Percentiles rank a stretch among this genome's conserved stretches.
These are phyloP conservation scores for Drosophila fuyamai DNA, from an alignment of 1,140 invertebrate genomes.

Conservation along the genomic window DNA sequence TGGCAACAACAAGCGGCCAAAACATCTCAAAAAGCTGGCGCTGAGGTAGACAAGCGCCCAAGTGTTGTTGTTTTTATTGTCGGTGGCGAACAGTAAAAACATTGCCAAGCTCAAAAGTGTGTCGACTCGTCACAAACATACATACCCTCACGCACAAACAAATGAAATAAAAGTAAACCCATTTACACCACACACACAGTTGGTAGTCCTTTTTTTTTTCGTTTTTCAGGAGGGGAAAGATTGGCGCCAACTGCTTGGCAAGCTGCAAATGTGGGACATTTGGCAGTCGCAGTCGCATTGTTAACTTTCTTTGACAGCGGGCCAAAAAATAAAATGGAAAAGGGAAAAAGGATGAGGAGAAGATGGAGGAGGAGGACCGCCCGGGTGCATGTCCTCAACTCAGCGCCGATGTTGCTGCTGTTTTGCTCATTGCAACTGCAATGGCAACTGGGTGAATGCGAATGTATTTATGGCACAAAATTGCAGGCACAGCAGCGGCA, in stretches of 20 bases:
- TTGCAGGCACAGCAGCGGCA: slow-evolving; percentile 77
- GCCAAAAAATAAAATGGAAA: slow-evolving; percentile 50
- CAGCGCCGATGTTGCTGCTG: slow-evolving; percentile 31
- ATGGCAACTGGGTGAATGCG: slow-evolving; percentile 18
- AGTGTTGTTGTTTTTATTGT: slow-evolving; percentile 40
- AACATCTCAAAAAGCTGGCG: slow-evolving; percentile 25
- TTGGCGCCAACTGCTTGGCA: slow-evolving; percentile 69
- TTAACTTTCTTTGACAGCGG: slow-evolving; percentile 81
- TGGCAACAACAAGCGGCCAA: slow-evolving; percentile 54
- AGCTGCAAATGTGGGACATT: slow-evolving; percentile 77
- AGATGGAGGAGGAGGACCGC: slow-evolving; percentile 30
- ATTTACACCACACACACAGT: slow-evolving; percentile 71
- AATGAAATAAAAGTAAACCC: slow-evolving; percentile 83
- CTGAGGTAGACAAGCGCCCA: slow-evolving; percentile 38
- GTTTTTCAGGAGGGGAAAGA: slow-evolving; percentile 3
- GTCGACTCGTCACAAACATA: slow-evolving; percentile 70
- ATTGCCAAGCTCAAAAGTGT: slow-evolving; percentile 74
- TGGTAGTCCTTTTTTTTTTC: slow-evolving; percentile 1
- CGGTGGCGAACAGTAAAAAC: slow-evolving; percentile 56
- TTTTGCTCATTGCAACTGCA: slow-evolving; percentile 10
- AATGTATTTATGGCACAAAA: slow-evolving; percentile 76
- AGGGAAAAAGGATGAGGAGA: neutral
- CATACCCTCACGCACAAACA: slow-evolving; percentile 55
- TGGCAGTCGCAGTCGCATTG: slow-evolving; percentile 75
- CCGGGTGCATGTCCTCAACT: slow-evolving; percentile 54